Evolutionary conservation across 2,888 invertebrate species (phyloP).

Genomic region (Stramonita haemastoma): DNA sequence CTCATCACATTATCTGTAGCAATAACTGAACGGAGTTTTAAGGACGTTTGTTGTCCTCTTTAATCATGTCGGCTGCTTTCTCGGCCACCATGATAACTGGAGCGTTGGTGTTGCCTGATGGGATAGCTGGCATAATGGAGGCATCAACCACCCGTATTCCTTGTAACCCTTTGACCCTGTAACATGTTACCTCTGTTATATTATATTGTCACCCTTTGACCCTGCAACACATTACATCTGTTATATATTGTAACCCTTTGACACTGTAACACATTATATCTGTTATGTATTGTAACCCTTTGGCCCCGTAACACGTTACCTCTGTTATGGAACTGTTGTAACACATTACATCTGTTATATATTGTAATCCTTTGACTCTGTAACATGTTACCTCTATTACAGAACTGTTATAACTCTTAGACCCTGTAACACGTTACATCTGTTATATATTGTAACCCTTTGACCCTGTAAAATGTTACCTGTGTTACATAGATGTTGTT

Average conservation of each 20-base stretch:
- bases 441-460: background rate
- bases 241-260: background rate
- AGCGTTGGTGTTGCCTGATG: conserved; percentile 61
- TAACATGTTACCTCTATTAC: background rate
- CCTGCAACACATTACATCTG: background rate
- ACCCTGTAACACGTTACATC: background rate
- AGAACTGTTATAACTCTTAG: background rate
- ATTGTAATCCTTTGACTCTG: conserved; percentile 57
- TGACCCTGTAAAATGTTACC: background rate
- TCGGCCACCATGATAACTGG: conserved; percentile 61
- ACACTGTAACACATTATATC: background rate
- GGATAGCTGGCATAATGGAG: conserved; percentile 59
- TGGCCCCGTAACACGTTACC: background rate
- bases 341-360: no score
- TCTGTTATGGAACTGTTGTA: no score
- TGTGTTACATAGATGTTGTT: no score
- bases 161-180: conserved; percentile 56
- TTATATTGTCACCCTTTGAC: background rate
- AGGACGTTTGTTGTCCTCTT: background rate
- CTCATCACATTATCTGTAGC: no score
- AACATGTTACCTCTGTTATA: background rate
- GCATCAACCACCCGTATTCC: conserved; percentile 61
- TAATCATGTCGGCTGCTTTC: conserved; percentile 57
- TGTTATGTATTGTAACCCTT: background rate
- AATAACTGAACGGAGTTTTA: no score